These are phyloP conservation scores for Prionailurus viverrinus DNA, from an alignment of 2,113 vertebrate genomes.

Conservation along the genomic window DNA sequence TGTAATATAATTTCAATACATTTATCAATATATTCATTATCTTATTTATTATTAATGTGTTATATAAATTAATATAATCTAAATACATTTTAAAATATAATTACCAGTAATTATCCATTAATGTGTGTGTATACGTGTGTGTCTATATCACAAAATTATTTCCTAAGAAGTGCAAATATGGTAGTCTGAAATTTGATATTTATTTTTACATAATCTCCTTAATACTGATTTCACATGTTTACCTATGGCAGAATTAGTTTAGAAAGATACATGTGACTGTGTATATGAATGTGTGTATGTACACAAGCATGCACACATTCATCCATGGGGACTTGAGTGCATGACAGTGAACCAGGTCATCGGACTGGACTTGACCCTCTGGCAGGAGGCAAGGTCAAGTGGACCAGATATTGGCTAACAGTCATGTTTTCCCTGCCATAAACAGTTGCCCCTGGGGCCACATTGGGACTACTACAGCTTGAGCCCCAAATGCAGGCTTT, in stretches of 20 bases:
- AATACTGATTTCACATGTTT: background rate
- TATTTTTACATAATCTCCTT: background rate
- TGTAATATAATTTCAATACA: no score
- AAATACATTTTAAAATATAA: background rate
- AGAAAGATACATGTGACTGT: background rate
- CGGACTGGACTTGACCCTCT: background rate
- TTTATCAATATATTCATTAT: no score
- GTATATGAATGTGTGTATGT: rapidly evolving
- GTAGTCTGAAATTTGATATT: background rate
- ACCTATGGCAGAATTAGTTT: background rate
- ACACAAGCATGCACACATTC: rapidly evolving
- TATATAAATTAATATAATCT: no score
- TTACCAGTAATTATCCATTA: background rate
- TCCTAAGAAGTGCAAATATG: background rate
- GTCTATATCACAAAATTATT: background rate
- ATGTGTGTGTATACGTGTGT: background rate
- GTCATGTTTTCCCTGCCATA: background rate
- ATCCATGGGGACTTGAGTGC: rapidly evolving
- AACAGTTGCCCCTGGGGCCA: no score
- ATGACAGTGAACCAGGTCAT: background rate
- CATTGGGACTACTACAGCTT: rapidly evolving
- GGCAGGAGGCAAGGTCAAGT: background rate
- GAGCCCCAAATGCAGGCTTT: background rate
- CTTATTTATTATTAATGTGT: no score
- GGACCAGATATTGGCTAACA: background rate